phyloP scores from a whole-genome alignment of 2,113 vertebrate species.

The Mustela nigripes region DNA sequence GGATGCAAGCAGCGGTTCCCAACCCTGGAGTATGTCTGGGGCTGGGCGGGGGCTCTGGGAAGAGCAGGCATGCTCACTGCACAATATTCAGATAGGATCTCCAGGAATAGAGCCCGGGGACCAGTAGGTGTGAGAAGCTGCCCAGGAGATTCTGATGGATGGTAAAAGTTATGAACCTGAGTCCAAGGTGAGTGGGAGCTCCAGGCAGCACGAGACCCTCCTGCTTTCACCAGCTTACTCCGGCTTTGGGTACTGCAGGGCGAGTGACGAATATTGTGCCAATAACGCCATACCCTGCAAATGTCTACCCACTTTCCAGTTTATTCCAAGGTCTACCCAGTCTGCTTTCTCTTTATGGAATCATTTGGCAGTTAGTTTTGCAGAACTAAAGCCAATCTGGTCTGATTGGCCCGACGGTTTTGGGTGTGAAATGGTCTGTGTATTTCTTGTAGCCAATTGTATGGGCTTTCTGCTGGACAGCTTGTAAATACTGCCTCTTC shows the following conservation, averaged over 20 bases:
- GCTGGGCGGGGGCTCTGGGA: not conserved
- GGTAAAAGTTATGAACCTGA: rapidly evolving
- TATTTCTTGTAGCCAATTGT: rapidly evolving
- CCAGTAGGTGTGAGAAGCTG: rapidly evolving
- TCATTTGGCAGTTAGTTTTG: rapidly evolving
- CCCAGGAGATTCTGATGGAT: not conserved
- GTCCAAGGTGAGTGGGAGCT: not conserved
- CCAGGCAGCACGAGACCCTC: rapidly evolving
- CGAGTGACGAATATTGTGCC: rapidly evolving
- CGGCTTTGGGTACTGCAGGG: not conserved
- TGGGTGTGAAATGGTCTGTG: not conserved
- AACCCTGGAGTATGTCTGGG: not conserved
- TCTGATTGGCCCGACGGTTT: rapidly evolving
- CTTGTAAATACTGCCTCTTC: rapidly evolving
- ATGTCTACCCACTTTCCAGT: rapidly evolving
- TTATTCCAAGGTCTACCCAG: rapidly evolving
- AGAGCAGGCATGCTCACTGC: rapidly evolving
- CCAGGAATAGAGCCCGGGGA: not conserved
- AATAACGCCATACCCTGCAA: rapidly evolving
- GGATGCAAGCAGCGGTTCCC: rapidly evolving
- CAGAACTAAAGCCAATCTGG: rapidly evolving
- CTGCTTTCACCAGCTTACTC: not conserved
- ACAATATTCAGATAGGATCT: not conserved
- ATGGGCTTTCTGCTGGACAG: not conserved
- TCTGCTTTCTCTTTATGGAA: rapidly evolving